Base-by-base conservation (phyloP, 1,140 invertebrate species). In the Drosophila saltans region DNA sequence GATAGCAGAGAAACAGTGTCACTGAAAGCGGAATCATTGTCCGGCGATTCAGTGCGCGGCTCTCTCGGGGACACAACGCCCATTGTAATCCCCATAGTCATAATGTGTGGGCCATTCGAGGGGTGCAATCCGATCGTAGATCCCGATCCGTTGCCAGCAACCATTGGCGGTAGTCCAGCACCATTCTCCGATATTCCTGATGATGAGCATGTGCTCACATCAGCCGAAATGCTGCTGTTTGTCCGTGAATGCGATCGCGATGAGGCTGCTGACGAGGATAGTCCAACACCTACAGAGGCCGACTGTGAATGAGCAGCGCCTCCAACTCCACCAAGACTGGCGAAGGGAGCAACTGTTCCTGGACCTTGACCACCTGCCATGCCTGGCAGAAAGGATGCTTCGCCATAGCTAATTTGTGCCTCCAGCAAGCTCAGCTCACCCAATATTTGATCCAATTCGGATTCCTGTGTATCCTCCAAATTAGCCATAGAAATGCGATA, bases 1-100 rank as follows among this genome's bases (percentile, higher is more conserved):
- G 97, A 98, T 57, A 98, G 92, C 93, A 98, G 95, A 4, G 97
- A 98, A 26, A 98, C 97, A 69, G 97, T 98, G 93, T 99, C 98
- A 75, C 97, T 98, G 93, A 99, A 99, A 3, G 98, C 98, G 24
- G 98, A 99, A 93, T 99, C 98, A 93, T 98, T 98, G 93, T 99
- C 98, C 0, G 97, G 97, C 72, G 97, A 98, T 78, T 98, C 97
- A 2, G 97, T 98, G 67, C 97, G 94, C 40, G 94, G 92, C 63
- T 94, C 94, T 0, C 92, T 82, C 9, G 80, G 66, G 24, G 62
- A 75, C 9, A 90, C 80, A 64, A 89, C 84, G 57, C 75, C 75
- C 72, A 83, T 40, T 52, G 75, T 88, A 2, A 89, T 88, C 57
- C 83, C 83, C 84, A 88, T 86, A 8, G 73, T 83, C 60, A 84